Evolutionary conservation across 1,140 invertebrate genomes (phyloP).

Genomic region (Drosophila funebris): DNA sequence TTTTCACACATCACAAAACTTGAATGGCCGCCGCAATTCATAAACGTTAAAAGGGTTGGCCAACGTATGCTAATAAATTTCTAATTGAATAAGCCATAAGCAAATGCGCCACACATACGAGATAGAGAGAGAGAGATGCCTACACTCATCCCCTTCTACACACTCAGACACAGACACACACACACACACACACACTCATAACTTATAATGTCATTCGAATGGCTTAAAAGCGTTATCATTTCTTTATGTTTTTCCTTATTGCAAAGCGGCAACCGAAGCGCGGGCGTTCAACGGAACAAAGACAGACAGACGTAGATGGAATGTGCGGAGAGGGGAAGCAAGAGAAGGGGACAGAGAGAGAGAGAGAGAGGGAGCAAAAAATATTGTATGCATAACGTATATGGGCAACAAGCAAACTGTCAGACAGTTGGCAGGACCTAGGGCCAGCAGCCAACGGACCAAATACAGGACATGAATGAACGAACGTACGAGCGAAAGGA

Average conservation of each 20-base stretch:
- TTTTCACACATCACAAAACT: conserved; percentile 38
- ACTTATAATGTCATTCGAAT: conserved; percentile 67
- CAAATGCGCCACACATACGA: conserved; percentile 22
- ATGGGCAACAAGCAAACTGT: conserved; percentile 41
- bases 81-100: conserved; percentile 68
- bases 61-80: conserved; percentile 62
- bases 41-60: conserved; percentile 29
- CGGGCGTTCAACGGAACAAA: conserved; percentile 20
- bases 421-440: conserved; percentile 40
- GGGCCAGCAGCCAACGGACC: conserved; percentile 4
- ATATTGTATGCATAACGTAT: conserved; percentile 76
- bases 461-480: conserved; percentile 24
- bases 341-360: not conserved
- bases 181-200: conserved; percentile 36
- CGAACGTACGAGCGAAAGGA: not conserved
- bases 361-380: conserved; percentile 22
- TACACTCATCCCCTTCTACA: not conserved
- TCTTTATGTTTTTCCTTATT: conserved; percentile 63
- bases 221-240: conserved; percentile 64
- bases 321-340: not conserved
- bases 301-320: not conserved
- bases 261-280: conserved; percentile 48
- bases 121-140: not conserved
- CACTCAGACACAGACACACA: conserved; percentile 7
- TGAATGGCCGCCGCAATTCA: conserved; percentile 28